Conservation (phyloP, 2,113 vertebrate species). For the Caranx ignobilis region DNA sequence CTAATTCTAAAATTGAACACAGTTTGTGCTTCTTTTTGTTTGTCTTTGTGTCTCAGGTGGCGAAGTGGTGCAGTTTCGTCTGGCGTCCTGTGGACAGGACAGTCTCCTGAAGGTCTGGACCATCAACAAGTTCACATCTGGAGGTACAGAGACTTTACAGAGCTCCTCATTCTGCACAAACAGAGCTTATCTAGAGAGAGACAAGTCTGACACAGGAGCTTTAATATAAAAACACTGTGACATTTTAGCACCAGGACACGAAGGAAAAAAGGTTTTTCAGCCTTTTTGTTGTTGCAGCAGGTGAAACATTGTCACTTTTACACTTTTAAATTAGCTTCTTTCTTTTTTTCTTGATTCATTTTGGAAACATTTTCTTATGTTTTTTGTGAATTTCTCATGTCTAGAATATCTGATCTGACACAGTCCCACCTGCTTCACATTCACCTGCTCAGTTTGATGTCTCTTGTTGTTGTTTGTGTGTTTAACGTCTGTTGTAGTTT, state of each 20-base stretch:
- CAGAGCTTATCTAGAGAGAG: no score
- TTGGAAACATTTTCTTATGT: no score
- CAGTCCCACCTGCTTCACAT: neutral
- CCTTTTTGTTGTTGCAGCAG: neutral
- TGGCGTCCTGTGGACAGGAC: slow-evolving; percentile 97
- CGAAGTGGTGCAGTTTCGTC: slow-evolving; percentile 78
- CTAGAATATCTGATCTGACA: neutral
- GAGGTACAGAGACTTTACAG: slow-evolving; percentile 80
- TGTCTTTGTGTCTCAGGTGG: slow-evolving; percentile 76
- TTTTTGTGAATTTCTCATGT: neutral
- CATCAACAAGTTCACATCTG: slow-evolving; percentile 74
- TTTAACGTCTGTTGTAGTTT: slow-evolving; percentile 75
- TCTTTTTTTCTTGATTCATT: no score
- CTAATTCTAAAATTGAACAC: neutral
- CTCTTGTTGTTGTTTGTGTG: neutral
- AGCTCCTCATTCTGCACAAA: no score
- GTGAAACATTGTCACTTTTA: no score
- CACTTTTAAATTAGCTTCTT: no score
- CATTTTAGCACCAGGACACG: no score
- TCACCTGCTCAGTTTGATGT: neutral
- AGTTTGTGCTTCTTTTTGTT: neutral
- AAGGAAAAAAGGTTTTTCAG: neutral
- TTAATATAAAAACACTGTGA: no score
- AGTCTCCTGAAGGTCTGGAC: slow-evolving; percentile 91
- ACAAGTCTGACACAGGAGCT: no score